These are phyloP conservation scores for Nomada ferruginata DNA, from an alignment of 2,888 invertebrate genomes.

Conservation along the genomic window DNA sequence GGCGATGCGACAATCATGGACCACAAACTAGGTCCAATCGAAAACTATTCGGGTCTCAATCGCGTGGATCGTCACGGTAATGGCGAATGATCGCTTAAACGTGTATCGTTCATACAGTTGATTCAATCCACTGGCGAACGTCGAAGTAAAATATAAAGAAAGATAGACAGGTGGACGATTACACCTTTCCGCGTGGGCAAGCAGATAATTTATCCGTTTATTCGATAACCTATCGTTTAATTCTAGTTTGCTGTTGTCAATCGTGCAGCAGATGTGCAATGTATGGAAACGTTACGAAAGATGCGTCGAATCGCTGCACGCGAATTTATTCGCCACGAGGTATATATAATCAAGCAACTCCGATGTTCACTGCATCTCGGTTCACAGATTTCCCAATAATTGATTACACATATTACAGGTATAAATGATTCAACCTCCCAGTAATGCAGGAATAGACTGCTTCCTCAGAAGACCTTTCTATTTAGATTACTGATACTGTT, in stretches of 20 bases:
- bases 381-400: no score
- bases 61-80: slow-evolving; percentile 3
- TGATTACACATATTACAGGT: no score
- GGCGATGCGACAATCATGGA: slow-evolving; percentile 11
- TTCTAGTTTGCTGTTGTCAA: not conserved
- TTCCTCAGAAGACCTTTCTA: no score
- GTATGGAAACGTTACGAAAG: not conserved
- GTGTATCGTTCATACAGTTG: not conserved
- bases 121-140: not conserved
- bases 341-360: no score
- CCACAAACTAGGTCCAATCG: slow-evolving; percentile 17
- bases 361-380: no score
- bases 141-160: not conserved
- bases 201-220: not conserved
- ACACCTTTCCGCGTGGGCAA: not conserved
- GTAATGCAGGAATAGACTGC: no score
- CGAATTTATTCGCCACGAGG: no score
- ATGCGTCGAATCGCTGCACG: not conserved
- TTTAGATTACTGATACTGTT: no score
- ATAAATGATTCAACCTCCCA: no score
- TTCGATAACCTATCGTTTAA: no score
- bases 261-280: not conserved
- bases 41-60: slow-evolving; percentile 37
- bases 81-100: not conserved
- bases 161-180: no score